phyloP scores from a whole-genome alignment of 2,888 invertebrate genomes.

The Eristalis tenax region DNA sequence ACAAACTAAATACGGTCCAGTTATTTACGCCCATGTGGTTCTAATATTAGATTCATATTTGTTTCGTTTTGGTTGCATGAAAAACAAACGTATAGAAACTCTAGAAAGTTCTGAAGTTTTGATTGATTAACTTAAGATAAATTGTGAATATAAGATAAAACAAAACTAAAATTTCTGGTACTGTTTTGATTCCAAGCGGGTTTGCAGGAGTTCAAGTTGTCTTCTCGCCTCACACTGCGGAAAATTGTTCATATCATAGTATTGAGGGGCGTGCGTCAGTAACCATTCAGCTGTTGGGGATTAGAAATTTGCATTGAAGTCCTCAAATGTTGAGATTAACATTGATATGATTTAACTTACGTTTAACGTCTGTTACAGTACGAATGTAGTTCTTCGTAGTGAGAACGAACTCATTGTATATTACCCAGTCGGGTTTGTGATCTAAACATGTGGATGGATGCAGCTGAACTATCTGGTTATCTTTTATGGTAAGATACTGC shows the following conservation, averaged over 20 bases:
- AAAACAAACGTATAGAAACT: neutral
- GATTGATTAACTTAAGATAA: conserved; percentile 21
- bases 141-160: conserved; percentile 6
- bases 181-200: conserved; percentile 91
- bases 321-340: neutral
- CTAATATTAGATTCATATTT: conserved; percentile 2
- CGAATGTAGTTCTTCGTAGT: conserved; percentile 99
- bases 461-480: conserved; percentile 99
- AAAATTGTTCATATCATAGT: conserved; percentile 99
- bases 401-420: conserved; percentile 99
- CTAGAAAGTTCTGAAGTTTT: neutral
- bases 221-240: conserved; percentile 98
- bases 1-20: neutral
- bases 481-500: conserved; percentile 99
- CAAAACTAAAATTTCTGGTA: conserved; percentile 90
- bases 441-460: conserved; percentile 99
- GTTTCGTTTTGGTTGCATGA: conserved; percentile 11
- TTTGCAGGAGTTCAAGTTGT: conserved; percentile 93
- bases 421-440: conserved; percentile 99
- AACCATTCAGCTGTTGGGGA: conserved; percentile 92
- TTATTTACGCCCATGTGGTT: neutral
- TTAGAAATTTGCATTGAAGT: conserved; percentile 34
- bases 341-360: conserved; percentile 84
- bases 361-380: conserved; percentile 99
- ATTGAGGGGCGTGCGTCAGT: conserved; percentile 96